Conservation (phyloP, 1,140 invertebrate genomes). For the Tetramorium alpestre region DNA sequence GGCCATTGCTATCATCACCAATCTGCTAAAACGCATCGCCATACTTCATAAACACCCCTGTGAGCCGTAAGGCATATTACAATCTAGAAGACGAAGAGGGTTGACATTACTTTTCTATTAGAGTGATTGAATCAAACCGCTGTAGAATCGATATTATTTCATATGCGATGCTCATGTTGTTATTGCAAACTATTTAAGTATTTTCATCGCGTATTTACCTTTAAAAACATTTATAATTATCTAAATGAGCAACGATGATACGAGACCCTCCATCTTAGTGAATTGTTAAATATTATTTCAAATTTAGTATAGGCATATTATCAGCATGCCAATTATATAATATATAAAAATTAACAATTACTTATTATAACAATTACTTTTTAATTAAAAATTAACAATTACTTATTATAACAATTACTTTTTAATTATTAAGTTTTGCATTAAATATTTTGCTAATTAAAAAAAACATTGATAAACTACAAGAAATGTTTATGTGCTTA, state of each 20-base stretch:
- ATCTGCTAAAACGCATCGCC: conserved; percentile 80
- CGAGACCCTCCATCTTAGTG: background rate
- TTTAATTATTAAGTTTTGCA: background rate
- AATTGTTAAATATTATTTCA: background rate
- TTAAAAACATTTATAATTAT: conserved; percentile 5
- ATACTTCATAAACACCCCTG: conserved; percentile 78
- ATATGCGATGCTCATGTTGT: background rate
- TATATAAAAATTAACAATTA: background rate
- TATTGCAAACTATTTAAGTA: conserved; percentile 24
- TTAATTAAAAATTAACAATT: background rate
- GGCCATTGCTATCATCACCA: conserved; percentile 68
- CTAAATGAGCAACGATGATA: background rate
- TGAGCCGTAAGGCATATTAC: conserved; percentile 65
- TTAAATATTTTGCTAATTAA: background rate
- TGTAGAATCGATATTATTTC: conserved; percentile 57
- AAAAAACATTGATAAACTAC: background rate
- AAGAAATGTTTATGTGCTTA: background rate
- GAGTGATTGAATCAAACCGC: conserved; percentile 72
- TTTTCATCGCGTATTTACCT: background rate
- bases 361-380: background rate
- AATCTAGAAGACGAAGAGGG: conserved; percentile 51
- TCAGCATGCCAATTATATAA: background rate
- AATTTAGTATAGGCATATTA: background rate
- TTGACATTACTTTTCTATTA: conserved; percentile 79
- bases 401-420: background rate